Evolutionary conservation across 53 echinoderm and acorn worm genomes (phyloP), one percentile per base, ranked within the genome.

Genomic region (Astropecten irregularis): DNA sequence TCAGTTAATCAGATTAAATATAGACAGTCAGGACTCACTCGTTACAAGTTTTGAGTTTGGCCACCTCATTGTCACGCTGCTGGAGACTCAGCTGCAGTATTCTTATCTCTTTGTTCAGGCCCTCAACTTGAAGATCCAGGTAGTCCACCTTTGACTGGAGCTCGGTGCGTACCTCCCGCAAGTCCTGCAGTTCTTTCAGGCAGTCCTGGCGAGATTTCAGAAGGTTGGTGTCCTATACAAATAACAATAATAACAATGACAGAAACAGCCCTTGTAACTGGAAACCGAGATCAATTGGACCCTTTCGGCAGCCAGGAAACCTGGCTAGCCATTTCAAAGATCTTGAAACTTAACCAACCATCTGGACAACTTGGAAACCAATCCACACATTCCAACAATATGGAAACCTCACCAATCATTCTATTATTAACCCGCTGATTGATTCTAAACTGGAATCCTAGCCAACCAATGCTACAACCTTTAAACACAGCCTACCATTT

Each of bases 61-160:
- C 56, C 13, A 92, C 87, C 62, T 92, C 93, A 27, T 69, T 57
- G 38, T 93, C 93, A 44, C 88, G 70, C 69, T 90, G 90, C 44
- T 87, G 51, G 0, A 93, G 31, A 49, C 84, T 91, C 36, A 86
- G 31, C 49, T 70, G 63, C 22, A 93, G 81, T 22, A 93, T 89
- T 19, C 71, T 81, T 9, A 72, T 90, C 66, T 95, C 93, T 31
- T 83, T 93, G 42, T 88, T 76, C 16, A 67, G 9, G 15, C 71
- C 88, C 55, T 93, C 91, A 9, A 87, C 29, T 59, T 83, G 83
- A 22, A 91, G 67, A 18, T 83, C 26, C 19, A 85, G 48, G 44
- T 55, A 68, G 69, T 77, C 66, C 28, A 82, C 63, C 47, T 68
- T 68, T 52, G 82, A 64, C 39, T 83, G 71, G 29, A 82, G 56